Percentiles rank a stretch among this genome's conserved stretches.
Conservation (phyloP, 2,888 invertebrate species). For the Eristalinus aeneus region DNA sequence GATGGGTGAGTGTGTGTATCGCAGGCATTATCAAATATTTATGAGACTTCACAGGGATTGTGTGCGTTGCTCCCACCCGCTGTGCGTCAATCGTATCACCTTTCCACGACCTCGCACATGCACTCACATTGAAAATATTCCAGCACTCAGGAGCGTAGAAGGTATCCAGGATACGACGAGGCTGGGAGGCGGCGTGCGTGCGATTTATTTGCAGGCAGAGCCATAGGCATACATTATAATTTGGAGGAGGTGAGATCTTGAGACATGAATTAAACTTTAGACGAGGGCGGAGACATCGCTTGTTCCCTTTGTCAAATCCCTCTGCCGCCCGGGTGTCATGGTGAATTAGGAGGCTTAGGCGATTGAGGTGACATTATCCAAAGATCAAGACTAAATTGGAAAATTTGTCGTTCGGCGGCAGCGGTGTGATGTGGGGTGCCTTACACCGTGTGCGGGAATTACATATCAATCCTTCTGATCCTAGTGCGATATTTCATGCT, state of each 20-base stretch:
- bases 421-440: not conserved
- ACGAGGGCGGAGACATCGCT: not conserved
- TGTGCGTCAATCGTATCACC: not conserved
- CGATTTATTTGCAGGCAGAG: slow-evolving; percentile 15
- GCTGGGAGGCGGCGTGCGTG: not conserved
- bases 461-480: slow-evolving; percentile 26
- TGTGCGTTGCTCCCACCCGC: not conserved
- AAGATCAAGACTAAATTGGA: slow-evolving; percentile 29
- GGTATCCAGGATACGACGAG: not conserved
- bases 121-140: slow-evolving; percentile 2
- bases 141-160: not conserved
- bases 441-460: not conserved
- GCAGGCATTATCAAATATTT: slow-evolving; percentile 26
- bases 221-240: slow-evolving; percentile 20
- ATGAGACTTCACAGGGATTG: slow-evolving; percentile 11
- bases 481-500: slow-evolving; percentile 36
- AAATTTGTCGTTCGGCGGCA: slow-evolving; percentile 8
- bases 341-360: slow-evolving; percentile 15
- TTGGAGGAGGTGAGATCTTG: slow-evolving; percentile 20
- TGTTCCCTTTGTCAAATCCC: not conserved
- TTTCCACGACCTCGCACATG: too few species aligned
- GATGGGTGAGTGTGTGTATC: slow-evolving; percentile 12
- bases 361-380: slow-evolving; percentile 23
- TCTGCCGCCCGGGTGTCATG: not conserved
- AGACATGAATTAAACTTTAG: slow-evolving; percentile 30